Evolutionary conservation across 2,113 vertebrate genomes (phyloP).

Genomic region (Triplophysa tibetana): DNA sequence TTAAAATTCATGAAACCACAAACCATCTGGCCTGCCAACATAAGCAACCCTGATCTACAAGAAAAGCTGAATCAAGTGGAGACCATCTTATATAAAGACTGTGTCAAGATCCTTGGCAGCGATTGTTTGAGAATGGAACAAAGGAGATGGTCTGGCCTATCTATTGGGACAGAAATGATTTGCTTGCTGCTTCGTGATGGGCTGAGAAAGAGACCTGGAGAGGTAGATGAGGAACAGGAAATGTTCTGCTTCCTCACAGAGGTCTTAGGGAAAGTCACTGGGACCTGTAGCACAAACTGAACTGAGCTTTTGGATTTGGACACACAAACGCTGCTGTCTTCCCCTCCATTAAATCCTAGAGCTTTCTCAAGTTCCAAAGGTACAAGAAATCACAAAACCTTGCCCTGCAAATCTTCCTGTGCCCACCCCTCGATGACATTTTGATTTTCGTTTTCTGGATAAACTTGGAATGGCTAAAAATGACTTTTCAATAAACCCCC

Average conservation of each 20-base stretch:
- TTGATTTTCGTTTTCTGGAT: constrained; percentile 39
- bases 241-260: constrained; percentile 43
- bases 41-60: constrained; percentile 26
- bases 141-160: not conserved
- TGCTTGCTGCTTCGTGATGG: constrained; percentile 45
- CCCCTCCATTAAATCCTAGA: constrained; percentile 27
- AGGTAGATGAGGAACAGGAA: constrained; percentile 57
- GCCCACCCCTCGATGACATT: constrained; percentile 27
- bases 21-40: constrained; percentile 29
- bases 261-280: constrained; percentile 39
- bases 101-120: constrained; percentile 33
- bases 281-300: constrained; percentile 16
- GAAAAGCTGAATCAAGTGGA: constrained; percentile 41
- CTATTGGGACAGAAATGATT: constrained; percentile 30
- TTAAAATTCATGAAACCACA: constrained; percentile 35
- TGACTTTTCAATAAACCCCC: constrained; percentile 56
- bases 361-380: not conserved
- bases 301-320: constrained; percentile 19
- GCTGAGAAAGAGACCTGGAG: constrained; percentile 46
- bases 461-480: constrained; percentile 60
- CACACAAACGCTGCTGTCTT: constrained; percentile 28
- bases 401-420: constrained; percentile 17
- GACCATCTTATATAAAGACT: constrained; percentile 34
- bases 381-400: constrained; percentile 23
- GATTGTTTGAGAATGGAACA: constrained; percentile 27